These are phyloP conservation scores for Malacoctenus gilli DNA, from an alignment of 2,797 vertebrate species.

Conservation along the genomic window DNA sequence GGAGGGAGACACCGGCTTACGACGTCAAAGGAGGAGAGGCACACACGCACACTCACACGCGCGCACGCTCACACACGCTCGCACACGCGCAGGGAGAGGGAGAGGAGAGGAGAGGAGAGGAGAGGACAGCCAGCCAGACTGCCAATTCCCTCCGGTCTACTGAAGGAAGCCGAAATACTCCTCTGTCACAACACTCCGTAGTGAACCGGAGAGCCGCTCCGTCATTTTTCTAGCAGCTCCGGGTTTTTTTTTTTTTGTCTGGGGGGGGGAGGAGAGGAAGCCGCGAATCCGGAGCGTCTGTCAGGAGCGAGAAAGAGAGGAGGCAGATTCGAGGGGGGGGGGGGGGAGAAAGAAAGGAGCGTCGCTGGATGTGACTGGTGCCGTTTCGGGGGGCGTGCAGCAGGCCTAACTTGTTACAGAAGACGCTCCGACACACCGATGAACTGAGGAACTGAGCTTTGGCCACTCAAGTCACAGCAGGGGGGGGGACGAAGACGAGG, in stretches of 20 bases:
- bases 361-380: conserved; percentile 72
- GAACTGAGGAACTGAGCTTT: conserved; percentile 62
- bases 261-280: neutral
- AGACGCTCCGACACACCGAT: conserved; percentile 64
- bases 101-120: conserved; percentile 37
- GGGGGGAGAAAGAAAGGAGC: conserved; percentile 52
- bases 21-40: conserved; percentile 82
- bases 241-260: conserved; percentile 33
- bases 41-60: conserved; percentile 54
- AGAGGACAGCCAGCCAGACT: conserved; percentile 71
- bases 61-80: conserved; percentile 13
- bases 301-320: conserved; percentile 32
- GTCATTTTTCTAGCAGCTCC: no score
- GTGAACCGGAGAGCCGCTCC: conserved; percentile 45
- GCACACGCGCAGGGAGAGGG: conserved; percentile 11
- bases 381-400: conserved; percentile 55
- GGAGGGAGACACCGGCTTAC: conserved; percentile 87
- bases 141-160: conserved; percentile 66
- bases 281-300: conserved; percentile 36
- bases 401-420: conserved; percentile 70
- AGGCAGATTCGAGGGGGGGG: no score
- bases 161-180: conserved; percentile 62
- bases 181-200: conserved; percentile 44
- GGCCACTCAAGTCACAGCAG: conserved; percentile 57
- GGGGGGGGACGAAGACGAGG: conserved; percentile 51